These are phyloP conservation scores for Saguinus imperator DNA, from an alignment of 2,113 vertebrate species.

Conservation along the genomic window DNA sequence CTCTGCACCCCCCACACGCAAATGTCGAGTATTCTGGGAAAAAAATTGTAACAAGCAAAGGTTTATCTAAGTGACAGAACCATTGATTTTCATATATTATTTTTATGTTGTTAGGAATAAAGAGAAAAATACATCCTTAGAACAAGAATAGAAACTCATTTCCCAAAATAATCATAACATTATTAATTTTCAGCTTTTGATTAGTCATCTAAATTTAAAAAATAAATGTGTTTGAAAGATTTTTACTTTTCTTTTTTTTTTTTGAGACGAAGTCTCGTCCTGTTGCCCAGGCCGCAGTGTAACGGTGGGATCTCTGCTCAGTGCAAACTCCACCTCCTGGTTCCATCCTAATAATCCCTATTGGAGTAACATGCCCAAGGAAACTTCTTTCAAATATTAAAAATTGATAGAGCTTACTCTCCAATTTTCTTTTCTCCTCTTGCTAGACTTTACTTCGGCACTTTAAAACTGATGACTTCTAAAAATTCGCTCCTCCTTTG, in stretches of 20 bases:
- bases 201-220: not conserved
- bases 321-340: too few species aligned
- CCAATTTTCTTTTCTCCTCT: not conserved
- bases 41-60: not conserved
- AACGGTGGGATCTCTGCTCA: too few species aligned
- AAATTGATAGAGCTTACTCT: not conserved
- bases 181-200: not conserved
- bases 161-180: not conserved
- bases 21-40: not conserved
- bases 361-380: not conserved
- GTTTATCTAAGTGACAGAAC: not conserved
- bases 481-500: not conserved
- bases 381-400: not conserved
- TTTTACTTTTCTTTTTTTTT: too few species aligned
- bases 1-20: not conserved
- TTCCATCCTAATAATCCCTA: not conserved
- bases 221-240: not conserved
- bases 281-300: too few species aligned
- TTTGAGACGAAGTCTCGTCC: too few species aligned
- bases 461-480: not conserved
- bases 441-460: not conserved
- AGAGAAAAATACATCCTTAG: not conserved
- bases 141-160: not conserved
- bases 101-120: not conserved
- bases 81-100: not conserved